Base-by-base conservation (phyloP, 2,113 vertebrate species). In the Cinclus mexicanus region DNA sequence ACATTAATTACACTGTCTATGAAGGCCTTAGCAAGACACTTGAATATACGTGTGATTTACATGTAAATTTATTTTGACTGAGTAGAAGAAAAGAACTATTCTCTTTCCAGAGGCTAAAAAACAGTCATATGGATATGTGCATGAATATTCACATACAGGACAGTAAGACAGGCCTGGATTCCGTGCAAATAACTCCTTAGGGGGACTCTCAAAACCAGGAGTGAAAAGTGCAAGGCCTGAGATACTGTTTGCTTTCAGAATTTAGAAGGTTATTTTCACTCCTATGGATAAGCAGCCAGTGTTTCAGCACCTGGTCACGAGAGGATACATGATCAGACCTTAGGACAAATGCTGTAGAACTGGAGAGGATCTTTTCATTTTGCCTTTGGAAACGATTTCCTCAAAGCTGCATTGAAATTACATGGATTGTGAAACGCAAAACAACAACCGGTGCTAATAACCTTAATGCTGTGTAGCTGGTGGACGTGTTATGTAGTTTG, bases 81-180 rank as follows among this genome's bases (percentile, higher is more conserved):
- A 96, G 81, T 70, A 83, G 67, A 97, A 95, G 83, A 84, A 78
- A 95, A 77, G 79, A 97, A 94, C 93, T 85, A 72, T 83, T 94
- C 85, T 88, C 90, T 95, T 94, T 89, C 53, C 52, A 75, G 72
- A 95, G 93, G 83, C 50, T 76, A 18, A 83, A 93, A 96, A 94
- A 79, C 14, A 94, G 59, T 94, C 74, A 56, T 65, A 53, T 41
- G 83, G 84, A 65, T 71, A 91, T 39, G 49, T 87, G 80, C 79
- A 84, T 89, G 89, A 87, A 95, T 95, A 97, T 96, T 97, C 95
- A 79, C 35, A 19, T 14, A 47, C 9, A 95, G 83, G 64, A 55
- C 76, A 95, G 60, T 79, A 69, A 94, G 96, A 71, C 25, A 89
- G 82, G 57, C 90, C 93, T 85, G 85, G 89, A 82, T 94, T 96